Base-by-base conservation (phyloP, 2,888 invertebrate genomes). In the Aelia acuminata region DNA sequence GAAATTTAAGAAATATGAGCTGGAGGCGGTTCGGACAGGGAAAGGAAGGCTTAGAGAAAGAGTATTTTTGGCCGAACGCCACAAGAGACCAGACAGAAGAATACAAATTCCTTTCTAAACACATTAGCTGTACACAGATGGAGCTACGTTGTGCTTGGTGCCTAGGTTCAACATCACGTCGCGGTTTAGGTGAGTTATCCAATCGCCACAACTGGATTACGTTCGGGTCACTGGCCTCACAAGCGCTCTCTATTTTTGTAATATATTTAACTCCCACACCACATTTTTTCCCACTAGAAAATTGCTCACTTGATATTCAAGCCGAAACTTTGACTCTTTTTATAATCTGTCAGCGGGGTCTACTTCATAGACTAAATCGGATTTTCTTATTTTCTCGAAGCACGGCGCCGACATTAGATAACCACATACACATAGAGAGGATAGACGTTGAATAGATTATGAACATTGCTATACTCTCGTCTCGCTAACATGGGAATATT, bases 71-170 rank as follows among this genome's bases (percentile, higher is more conserved):
- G 87, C 87, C 18, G 8, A 15, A 1, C 11, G 87, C 87, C 87
- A 70, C 48, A 5, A n/a, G n/a, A n/a, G 39, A 26, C 57, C 43
- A 10, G 57, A 22, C 63, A 47, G 53, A 31, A 43, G 87, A 87
- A 87, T 87, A 87, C 87, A 87, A 87, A 87, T 87, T 48, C 31
- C 70, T 48, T 26, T 47, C 87, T 87, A 87, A 87, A 87, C 70
- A 87, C 87, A 87, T 70, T 57, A 87, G 87, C 43, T 13, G 43
- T n/a, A n/a, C 8, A 43, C 75, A 75, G 57, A 57, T 57, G 57
- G 57, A 4, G 26, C 13, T 35, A 26, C 20, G 35, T 57, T 20
- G 31, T 35, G 31, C 35, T 35, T 35, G 35, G 7, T 43, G 63
- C 11, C 63, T 35, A 18, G 63, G 63, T 70, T 70, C 63, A 20